Evolutionary conservation across 1,140 invertebrate genomes (phyloP), one percentile per base, ranked within the genome.

Genomic region (Caenorhabditis inopinata): DNA sequence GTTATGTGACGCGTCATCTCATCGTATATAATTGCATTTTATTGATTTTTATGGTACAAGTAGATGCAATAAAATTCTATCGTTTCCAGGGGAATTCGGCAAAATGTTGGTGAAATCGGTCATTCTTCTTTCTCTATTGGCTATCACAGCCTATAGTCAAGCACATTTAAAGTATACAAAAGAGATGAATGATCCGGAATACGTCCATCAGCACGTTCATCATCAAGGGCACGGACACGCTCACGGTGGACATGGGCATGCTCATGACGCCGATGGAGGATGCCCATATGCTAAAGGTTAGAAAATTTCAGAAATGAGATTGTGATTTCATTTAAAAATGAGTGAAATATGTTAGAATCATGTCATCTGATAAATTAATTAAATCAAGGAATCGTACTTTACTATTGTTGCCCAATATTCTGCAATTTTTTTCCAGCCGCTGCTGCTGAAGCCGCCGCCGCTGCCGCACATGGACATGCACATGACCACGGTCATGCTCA

Each of bases 171-270:
- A 48, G 14, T 75, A 75, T 11, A 49, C 42, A 7, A 45, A 74
- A 47, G 46, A 80, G 32, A 38, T 29, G 62, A 51, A 85, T 46
- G 74, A 21, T 29, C 87, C 89, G 53, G 76, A 80, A 2, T 89
- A 89, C n/a, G 78, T 45, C 2, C 81, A 80, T 9, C 58, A 38
- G 9, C 29, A 68, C n/a, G 58, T 68, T 1, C 51, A 74, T 42
- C 9, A n/a, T 27, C 78, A 79, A 18, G 73, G 42, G 25, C 79
- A 83, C 73, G 82, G 68, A 25, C 82, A 83, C 58, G 62, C 82
- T 21, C 82, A 84, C 62, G 83, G 77, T 77, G 73, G 48, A 32
- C 83, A 68, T 42, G 78, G 85, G 90, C 84, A 89, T 89, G 81
- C 89, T 42, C 82, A 87, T 74, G 32, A 83, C 12, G 47, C 45